Percentiles rank a stretch among this genome's conserved stretches.
Evolutionary conservation across 2,113 vertebrate species (phyloP).

Genomic region (Lamprologus lemairii): DNA sequence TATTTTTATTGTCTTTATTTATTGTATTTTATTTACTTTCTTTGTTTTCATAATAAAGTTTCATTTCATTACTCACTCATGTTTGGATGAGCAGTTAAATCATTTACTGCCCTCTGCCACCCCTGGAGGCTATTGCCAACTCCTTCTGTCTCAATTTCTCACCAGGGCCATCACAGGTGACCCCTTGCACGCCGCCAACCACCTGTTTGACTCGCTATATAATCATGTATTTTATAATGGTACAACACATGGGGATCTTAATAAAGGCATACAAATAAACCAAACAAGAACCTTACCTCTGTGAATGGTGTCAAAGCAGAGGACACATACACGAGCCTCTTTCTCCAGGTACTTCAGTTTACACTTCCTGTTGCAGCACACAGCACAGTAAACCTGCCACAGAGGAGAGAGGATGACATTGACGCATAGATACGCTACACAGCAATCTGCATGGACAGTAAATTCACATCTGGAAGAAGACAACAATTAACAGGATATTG

Average conservation of each 20-base stretch:
- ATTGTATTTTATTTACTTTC: not conserved
- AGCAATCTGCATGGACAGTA: not conserved
- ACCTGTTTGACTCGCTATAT: not conserved
- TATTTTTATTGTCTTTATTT: not conserved
- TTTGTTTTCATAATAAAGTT: not conserved
- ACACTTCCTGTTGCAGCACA: slow-evolving; percentile 89
- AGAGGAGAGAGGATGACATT: not conserved
- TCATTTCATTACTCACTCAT: not conserved
- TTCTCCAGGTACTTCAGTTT: slow-evolving; percentile 91
- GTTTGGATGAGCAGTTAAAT: not conserved
- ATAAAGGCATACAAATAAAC: not conserved
- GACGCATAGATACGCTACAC: not conserved
- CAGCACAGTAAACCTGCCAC: slow-evolving; percentile 86
- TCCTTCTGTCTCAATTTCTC: not conserved
- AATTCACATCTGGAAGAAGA: not conserved
- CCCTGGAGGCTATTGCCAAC: not conserved
- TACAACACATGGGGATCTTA: not conserved
- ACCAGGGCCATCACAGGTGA: not conserved
- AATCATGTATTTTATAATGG: not conserved
- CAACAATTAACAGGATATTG: not conserved
- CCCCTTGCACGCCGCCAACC: not conserved
- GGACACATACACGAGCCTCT: slow-evolving; percentile 89
- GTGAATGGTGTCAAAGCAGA: slow-evolving; percentile 83
- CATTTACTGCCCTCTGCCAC: not conserved
- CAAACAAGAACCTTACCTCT: slow-evolving; percentile 75